Base-by-base conservation (phyloP, 2,888 invertebrate genomes). In the Myathropa florea region DNA sequence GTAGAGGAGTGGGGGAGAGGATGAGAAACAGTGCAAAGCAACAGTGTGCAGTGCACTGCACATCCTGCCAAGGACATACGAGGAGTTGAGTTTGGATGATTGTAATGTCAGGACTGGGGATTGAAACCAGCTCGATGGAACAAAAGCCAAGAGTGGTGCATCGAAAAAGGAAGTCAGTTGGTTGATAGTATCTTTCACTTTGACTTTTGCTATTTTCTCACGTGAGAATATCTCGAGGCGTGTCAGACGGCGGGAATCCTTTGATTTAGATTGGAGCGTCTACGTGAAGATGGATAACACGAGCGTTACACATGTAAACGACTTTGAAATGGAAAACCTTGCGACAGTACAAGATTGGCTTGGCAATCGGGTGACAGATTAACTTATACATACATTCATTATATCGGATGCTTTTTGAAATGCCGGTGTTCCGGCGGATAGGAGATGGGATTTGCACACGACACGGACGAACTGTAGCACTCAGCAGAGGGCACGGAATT, bases 41-140 rank as follows among this genome's bases (percentile, higher is more conserved):
- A 82, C 82, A 82, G 82, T 75, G 75, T 81, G 75, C 72, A 81
- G 53, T 73, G 73, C 26, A 26, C n/a, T 68, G 55, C 75, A 64
- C 24, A 53, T 63, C 68, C 73, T 63, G 73, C 28, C 75, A 70
- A 46, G 46, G 46, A 46, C 46, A 46, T 18, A 46, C 46, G 18
- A 46, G 60, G n/a, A n/a, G 28, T 18, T 60, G 59, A 12, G 9
- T n/a, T n/a, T 53, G 24, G 55, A 57, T 23, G 60, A 28, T 60
- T 60, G 60, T 60, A 60, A 26, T 26, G 28, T 7, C 26, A 60
- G 14, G 23, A 23, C 18, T 18, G 6, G 55, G n/a, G 12, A 23
- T 2, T 53, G 12, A 18, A n/a, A 26, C 28, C 55, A 14, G 10
- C 18, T 57, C 55, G 23, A 57, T 10, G 55, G n/a, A 28, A 60